These are phyloP conservation scores for Drosophila sturtevanti DNA, from an alignment of 1,140 invertebrate species.

Conservation along the genomic window DNA sequence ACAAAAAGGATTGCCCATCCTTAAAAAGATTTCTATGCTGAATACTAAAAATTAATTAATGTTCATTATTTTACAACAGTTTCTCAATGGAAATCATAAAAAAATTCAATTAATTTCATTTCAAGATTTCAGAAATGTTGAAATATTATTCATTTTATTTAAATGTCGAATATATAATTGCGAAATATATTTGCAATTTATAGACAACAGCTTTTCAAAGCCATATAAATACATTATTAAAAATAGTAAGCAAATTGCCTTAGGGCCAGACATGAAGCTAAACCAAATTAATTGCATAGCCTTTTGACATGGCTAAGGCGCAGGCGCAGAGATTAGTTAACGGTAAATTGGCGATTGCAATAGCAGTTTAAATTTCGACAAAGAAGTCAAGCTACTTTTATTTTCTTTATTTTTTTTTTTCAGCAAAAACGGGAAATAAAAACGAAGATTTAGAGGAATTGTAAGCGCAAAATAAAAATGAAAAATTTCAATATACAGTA, in stretches of 20 bases:
- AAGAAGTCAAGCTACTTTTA: constrained; percentile 23
- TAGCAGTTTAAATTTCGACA: constrained; percentile 11
- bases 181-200: not conserved
- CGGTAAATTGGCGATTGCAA: constrained; percentile 16
- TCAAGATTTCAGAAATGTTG: not conserved
- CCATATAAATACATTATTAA: not conserved
- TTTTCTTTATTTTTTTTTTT: no score
- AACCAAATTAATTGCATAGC: constrained; percentile 46
- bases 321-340: constrained; percentile 27
- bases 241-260: constrained; percentile 3
- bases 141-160: not conserved
- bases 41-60: no score
- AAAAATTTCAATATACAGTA: constrained; percentile 1
- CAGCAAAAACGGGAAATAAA: not conserved
- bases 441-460: not conserved
- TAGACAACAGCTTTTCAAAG: not conserved
- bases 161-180: not conserved
- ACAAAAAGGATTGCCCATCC: no score
- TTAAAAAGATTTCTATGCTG: no score
- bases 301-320: constrained; percentile 27
- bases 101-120: not conserved
- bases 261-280: constrained; percentile 33
- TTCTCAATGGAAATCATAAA: no score
- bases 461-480: constrained; percentile 14
- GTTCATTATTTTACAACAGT: no score